These are phyloP conservation scores for Microchirus variegatus DNA, from an alignment of 2,797 vertebrate genomes.

Conservation along the genomic window DNA sequence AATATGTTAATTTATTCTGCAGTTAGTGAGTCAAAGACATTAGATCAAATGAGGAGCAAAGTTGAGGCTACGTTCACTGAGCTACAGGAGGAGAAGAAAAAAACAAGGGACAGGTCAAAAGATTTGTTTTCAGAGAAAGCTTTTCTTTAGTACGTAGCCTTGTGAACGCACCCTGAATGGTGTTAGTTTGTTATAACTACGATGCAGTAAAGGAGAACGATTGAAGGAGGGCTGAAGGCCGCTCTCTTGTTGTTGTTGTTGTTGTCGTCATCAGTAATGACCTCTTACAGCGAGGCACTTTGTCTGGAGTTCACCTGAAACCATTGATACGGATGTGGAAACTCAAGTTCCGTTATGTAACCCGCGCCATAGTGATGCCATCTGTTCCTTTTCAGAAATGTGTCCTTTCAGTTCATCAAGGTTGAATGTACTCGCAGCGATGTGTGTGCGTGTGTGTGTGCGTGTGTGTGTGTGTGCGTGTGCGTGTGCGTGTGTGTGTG, in stretches of 20 bases:
- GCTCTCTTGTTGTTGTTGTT: constrained; percentile 47
- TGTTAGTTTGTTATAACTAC: constrained; percentile 60
- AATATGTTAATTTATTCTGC: constrained; percentile 13
- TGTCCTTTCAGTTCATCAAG: constrained; percentile 72
- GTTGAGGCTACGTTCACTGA: constrained; percentile 62
- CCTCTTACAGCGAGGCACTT: constrained; percentile 58
- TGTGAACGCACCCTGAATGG: constrained; percentile 56
- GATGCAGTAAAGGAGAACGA: constrained; percentile 58
- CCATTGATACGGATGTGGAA: constrained; percentile 53
- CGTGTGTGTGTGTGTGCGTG: constrained; percentile 38
- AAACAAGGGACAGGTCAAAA: constrained; percentile 10
- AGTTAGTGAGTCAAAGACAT: constrained; percentile 39
- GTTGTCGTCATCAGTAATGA: constrained; percentile 41
- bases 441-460: constrained; percentile 38
- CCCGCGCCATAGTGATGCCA: constrained; percentile 60
- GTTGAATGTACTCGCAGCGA: constrained; percentile 55
- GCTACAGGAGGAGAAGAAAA: constrained; percentile 41
- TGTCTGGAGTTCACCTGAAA: constrained; percentile 51
- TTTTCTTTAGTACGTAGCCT: constrained; percentile 38
- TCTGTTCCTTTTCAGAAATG: constrained; percentile 59
- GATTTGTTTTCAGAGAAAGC: constrained; percentile 15
- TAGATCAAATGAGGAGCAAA: constrained; percentile 42
- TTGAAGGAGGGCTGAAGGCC: constrained; percentile 39
- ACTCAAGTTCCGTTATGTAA: constrained; percentile 63
- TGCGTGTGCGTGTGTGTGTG: constrained; percentile 35